These are phyloP conservation scores for Tetrao urogallus DNA, from an alignment of 2,113 vertebrate genomes.

Conservation along the genomic window DNA sequence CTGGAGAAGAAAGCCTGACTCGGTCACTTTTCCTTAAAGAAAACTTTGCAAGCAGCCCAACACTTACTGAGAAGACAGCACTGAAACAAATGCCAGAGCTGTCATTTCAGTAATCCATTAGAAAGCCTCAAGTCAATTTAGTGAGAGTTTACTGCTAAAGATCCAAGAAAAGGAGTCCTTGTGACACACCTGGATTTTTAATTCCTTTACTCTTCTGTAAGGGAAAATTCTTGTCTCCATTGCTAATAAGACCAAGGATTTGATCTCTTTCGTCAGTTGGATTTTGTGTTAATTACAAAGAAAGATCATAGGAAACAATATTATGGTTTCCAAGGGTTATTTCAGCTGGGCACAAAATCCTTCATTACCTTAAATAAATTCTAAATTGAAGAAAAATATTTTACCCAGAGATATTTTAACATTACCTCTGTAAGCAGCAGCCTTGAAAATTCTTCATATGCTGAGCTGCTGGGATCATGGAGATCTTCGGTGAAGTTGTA, in stretches of 20 bases:
- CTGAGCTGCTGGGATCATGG: constrained; percentile 27
- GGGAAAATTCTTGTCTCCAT: background rate
- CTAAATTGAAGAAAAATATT: background rate
- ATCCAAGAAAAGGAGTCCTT: background rate
- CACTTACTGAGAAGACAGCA: background rate
- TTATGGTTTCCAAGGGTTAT: background rate
- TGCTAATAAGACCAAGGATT: background rate
- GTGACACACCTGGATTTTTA: background rate
- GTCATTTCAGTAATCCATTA: constrained; percentile 26
- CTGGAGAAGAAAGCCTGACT: background rate
- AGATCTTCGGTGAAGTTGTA: constrained; percentile 65
- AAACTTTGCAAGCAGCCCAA: background rate
- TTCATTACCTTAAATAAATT: background rate
- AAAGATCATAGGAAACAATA: constrained; percentile 26
- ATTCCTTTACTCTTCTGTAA: background rate
- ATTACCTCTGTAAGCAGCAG: constrained; percentile 74
- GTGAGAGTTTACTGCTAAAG: background rate
- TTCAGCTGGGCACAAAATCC: background rate
- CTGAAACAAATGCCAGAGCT: constrained; percentile 5
- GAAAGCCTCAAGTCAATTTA: constrained; percentile 19
- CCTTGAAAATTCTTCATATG: constrained; percentile 64
- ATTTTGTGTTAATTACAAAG: constrained; percentile 21
- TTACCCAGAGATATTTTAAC: background rate
- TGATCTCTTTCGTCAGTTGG: background rate
- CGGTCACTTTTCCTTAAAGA: background rate